phyloP scores from a whole-genome alignment of 2,888 invertebrate species.

The Tiphia femorata region DNA sequence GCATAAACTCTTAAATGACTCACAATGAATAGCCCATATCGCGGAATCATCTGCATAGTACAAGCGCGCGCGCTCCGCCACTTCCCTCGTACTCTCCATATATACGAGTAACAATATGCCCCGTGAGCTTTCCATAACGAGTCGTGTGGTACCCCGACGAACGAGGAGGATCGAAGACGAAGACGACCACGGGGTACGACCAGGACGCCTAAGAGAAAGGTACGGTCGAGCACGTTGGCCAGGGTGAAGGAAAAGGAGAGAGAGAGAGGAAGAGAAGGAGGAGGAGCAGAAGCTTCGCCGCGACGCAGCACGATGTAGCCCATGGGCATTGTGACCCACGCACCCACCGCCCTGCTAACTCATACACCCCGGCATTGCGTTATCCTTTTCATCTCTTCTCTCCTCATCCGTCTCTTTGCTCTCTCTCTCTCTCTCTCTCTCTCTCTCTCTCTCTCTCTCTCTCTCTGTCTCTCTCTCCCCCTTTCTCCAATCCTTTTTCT shows the following conservation, averaged over 20 bases:
- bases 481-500: slow-evolving; percentile 19
- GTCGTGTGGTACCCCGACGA: no score
- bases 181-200: slow-evolving; percentile 12
- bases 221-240: slow-evolving; percentile 3
- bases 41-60: slow-evolving; percentile 65
- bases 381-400: slow-evolving; percentile 33
- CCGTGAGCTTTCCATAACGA: slow-evolving; percentile 59
- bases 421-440: slow-evolving; percentile 23
- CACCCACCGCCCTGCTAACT: slow-evolving; percentile 62
- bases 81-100: slow-evolving; percentile 56
- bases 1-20: slow-evolving; percentile 62
- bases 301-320: slow-evolving; percentile 39
- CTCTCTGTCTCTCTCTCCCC: slow-evolving; percentile 15
- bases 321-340: slow-evolving; percentile 63
- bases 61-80: slow-evolving; percentile 53
- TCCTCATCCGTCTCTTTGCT: slow-evolving; percentile 16
- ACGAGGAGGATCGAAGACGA: slow-evolving; percentile 19
- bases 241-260: slow-evolving; percentile 19
- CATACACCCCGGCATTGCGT: slow-evolving; percentile 45
- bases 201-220: slow-evolving; percentile 12
- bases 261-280: slow-evolving; percentile 14
- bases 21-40: slow-evolving; percentile 65
- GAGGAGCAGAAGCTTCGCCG: slow-evolving; percentile 5
- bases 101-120: slow-evolving; percentile 61
- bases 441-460: slow-evolving; percentile 27